Evolutionary conservation across 2,113 vertebrate species (phyloP).

Genomic region (Urocitellus parryii): DNA sequence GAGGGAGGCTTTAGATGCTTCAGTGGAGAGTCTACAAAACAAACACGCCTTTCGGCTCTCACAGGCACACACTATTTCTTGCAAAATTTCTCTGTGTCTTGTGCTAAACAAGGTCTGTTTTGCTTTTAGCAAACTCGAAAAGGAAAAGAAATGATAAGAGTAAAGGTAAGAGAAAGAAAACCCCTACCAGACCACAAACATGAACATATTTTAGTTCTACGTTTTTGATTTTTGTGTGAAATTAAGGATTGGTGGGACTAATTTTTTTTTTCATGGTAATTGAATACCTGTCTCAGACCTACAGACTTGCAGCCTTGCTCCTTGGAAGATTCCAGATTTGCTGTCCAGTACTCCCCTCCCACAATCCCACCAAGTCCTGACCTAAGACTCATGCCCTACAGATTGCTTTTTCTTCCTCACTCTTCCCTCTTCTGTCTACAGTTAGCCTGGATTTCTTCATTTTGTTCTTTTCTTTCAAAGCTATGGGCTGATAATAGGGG

Average conservation of each 20-base stretch:
- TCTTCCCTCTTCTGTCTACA: neutral
- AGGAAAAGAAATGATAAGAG: neutral
- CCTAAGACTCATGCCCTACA: neutral
- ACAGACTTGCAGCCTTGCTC: neutral
- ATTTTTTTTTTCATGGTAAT: neutral
- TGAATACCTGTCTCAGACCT: neutral
- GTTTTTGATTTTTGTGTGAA: conserved; percentile 30
- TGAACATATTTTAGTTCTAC: conserved; percentile 30
- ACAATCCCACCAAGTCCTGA: too few relatives aligned
- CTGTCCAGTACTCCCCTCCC: neutral
- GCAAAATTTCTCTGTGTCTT: neutral
- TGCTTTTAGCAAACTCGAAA: conserved; percentile 48
- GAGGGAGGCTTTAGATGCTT: neutral
- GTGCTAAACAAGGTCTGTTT: neutral
- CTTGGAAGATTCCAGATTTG: neutral
- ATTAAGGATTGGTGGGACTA: neutral
- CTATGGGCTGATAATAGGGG: neutral
- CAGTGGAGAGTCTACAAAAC: neutral
- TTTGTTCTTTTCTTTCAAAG: conserved; percentile 35
- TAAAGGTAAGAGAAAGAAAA: neutral
- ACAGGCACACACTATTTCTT: neutral
- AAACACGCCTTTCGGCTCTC: neutral
- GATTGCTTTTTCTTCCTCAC: neutral
- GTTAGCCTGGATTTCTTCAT: neutral
- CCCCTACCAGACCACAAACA: neutral